A percentile compares a stretch with the other conserved stretches of the same genome.
These are phyloP conservation scores for Drosophila bocki DNA, from an alignment of 1,140 invertebrate species.

Conservation along the genomic window DNA sequence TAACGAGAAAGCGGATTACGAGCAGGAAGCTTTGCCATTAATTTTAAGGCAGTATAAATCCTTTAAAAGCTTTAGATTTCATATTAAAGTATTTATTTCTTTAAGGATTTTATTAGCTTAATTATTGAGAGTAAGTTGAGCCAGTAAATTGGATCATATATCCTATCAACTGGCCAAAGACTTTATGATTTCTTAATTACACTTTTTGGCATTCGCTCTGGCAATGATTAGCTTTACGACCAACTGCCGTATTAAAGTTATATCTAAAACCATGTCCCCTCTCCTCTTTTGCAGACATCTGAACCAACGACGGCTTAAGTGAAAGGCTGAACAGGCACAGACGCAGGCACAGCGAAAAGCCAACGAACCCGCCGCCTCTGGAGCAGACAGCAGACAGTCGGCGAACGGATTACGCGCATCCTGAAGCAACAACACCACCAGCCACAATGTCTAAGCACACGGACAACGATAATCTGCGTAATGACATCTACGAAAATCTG, in stretches of 20 bases:
- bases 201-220: slow-evolving; percentile 15
- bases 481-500: slow-evolving; percentile 85
- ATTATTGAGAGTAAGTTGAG: background rate
- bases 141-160: background rate
- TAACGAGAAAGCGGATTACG: slow-evolving; percentile 17
- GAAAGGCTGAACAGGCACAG: slow-evolving; percentile 37
- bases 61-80: background rate
- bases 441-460: slow-evolving; percentile 81
- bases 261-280: slow-evolving; percentile 15
- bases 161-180: background rate
- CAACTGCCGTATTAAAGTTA: slow-evolving; percentile 4
- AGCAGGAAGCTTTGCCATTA: background rate
- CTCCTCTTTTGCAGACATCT: slow-evolving; percentile 42
- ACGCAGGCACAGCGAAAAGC: slow-evolving; percentile 21
- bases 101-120: no score
- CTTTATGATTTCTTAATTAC: background rate
- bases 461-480: slow-evolving; percentile 84
- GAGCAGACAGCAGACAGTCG: slow-evolving; percentile 33
- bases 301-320: slow-evolving; percentile 31
- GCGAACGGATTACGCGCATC: slow-evolving; percentile 59
- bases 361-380: slow-evolving; percentile 41
- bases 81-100: background rate
- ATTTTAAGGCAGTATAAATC: background rate
- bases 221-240: slow-evolving; percentile 12
- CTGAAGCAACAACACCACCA: slow-evolving; percentile 20